Evolutionary conservation across 2,113 vertebrate genomes (phyloP).

Genomic region (Protobothrops mucrosquamatus): DNA sequence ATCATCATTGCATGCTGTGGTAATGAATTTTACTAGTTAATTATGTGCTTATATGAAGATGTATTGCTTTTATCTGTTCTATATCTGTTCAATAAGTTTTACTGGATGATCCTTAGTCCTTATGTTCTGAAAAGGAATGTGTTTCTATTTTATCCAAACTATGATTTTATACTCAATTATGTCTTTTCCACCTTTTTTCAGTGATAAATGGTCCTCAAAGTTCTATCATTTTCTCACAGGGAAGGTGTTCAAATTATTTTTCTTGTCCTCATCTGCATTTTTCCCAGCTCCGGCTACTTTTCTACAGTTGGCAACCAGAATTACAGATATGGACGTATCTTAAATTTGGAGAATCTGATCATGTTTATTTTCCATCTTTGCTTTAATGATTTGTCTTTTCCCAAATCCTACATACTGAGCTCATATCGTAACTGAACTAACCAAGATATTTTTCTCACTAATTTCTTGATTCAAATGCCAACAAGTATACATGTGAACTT

Average conservation of each 20-base stretch:
- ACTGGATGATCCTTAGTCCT: background rate
- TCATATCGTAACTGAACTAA: background rate
- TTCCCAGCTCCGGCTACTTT: background rate
- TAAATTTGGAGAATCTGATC: background rate
- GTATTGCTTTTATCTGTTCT: background rate
- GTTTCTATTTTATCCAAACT: background rate
- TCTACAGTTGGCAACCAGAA: background rate
- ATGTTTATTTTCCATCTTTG: background rate
- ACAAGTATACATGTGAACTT: background rate
- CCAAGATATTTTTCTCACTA: background rate
- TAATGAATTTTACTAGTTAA: background rate
- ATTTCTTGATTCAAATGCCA: background rate
- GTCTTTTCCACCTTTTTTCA: background rate
- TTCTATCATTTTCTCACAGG: background rate
- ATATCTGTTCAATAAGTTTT: background rate
- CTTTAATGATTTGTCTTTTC: background rate
- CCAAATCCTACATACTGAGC: background rate
- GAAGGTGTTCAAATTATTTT: background rate
- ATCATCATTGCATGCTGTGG: background rate
- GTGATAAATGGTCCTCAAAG: background rate
- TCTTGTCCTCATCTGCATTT: background rate
- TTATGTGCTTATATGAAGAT: background rate
- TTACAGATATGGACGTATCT: background rate
- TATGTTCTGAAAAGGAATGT: background rate
- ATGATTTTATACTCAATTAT: background rate